Percentiles rank a stretch among this genome's conserved stretches.
Conservation (phyloP, 1,140 invertebrate species). For the Lanistes nyassanus region DNA sequence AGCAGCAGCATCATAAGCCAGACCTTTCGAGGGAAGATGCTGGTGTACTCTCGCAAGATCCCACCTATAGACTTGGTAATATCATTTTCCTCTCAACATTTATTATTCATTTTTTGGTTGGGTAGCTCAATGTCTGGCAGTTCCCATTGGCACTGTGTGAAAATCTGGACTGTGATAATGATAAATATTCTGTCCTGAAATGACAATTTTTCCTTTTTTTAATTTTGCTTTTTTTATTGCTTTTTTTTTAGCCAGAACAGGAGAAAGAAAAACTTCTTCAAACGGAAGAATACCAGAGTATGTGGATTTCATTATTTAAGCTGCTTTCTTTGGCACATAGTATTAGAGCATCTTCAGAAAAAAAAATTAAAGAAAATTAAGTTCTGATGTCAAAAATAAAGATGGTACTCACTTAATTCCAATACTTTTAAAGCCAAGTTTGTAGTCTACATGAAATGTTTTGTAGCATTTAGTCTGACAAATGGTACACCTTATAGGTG, state of each 20-base stretch:
- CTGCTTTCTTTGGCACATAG: not conserved
- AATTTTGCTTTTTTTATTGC: constrained; percentile 25
- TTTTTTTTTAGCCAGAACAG: constrained; percentile 76
- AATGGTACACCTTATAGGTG: too few relatives aligned
- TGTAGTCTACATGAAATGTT: too few relatives aligned
- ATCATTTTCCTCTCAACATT: not conserved
- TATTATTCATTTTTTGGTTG: too few relatives aligned
- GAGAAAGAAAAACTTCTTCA: constrained; percentile 82
- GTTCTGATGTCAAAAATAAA: not conserved
- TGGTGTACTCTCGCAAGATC: constrained; percentile 92
- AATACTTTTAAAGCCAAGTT: too few relatives aligned
- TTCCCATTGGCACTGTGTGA: not conserved
- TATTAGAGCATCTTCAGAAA: not conserved
- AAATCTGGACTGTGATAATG: not conserved
- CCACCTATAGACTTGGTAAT: constrained; percentile 85
- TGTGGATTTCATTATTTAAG: not conserved
- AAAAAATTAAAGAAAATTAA: too few relatives aligned
- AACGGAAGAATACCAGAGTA: constrained; percentile 85
- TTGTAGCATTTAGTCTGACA: too few relatives aligned
- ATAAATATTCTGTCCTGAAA: too few relatives aligned
- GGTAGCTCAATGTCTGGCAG: not conserved
- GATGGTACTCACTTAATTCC: too few relatives aligned
- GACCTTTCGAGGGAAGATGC: constrained; percentile 95
- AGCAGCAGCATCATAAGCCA: constrained; percentile 85
- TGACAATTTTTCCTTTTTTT: too few relatives aligned